Conservation (phyloP, 1,140 invertebrate species). For the Drosophila ananassae region DNA sequence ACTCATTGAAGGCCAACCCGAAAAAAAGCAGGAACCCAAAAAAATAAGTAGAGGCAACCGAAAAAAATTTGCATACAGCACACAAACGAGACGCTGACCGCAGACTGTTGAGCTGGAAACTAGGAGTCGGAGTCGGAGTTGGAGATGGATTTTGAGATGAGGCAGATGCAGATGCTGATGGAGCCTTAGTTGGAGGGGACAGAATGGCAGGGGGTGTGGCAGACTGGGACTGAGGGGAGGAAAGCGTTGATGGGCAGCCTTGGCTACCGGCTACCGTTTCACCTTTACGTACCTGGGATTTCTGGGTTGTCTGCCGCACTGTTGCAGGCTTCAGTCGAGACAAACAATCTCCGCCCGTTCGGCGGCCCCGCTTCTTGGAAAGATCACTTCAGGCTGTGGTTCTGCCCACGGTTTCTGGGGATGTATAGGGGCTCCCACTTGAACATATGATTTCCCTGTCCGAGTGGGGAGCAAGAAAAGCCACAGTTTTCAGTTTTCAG, state of each 20-base stretch:
- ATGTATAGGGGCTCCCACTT: slow-evolving; percentile 31
- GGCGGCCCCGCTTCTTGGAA: slow-evolving; percentile 59
- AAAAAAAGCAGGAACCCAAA: slow-evolving; percentile 33
- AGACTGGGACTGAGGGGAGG: slow-evolving; percentile 12
- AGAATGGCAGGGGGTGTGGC: slow-evolving; percentile 7
- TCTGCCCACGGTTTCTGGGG: slow-evolving; percentile 46
- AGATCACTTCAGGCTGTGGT: slow-evolving; percentile 61
- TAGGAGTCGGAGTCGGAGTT: background rate
- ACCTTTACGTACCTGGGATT: slow-evolving; percentile 49
- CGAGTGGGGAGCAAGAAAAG: slow-evolving; percentile 9
- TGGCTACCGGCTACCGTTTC: slow-evolving; percentile 68
- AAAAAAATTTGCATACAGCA: slow-evolving; percentile 80
- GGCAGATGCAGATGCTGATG: slow-evolving; percentile 33
- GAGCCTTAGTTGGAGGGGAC: slow-evolving; percentile 42
- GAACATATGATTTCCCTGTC: slow-evolving; percentile 79
- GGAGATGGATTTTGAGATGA: slow-evolving; percentile 12
- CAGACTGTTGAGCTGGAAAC: slow-evolving; percentile 22
- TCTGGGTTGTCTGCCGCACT: slow-evolving; percentile 23
- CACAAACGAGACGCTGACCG: slow-evolving; percentile 74
- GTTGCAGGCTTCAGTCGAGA: slow-evolving; percentile 32
- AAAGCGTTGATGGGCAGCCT: slow-evolving; percentile 66
- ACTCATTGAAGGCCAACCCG: slow-evolving; percentile 52
- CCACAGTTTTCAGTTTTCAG: slow-evolving; percentile 43
- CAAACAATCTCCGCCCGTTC: slow-evolving; percentile 64
- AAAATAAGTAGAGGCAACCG: slow-evolving; percentile 64